Evolutionary conservation across 1,140 invertebrate species (phyloP).

Genomic region (Drosophila kikkawai): DNA sequence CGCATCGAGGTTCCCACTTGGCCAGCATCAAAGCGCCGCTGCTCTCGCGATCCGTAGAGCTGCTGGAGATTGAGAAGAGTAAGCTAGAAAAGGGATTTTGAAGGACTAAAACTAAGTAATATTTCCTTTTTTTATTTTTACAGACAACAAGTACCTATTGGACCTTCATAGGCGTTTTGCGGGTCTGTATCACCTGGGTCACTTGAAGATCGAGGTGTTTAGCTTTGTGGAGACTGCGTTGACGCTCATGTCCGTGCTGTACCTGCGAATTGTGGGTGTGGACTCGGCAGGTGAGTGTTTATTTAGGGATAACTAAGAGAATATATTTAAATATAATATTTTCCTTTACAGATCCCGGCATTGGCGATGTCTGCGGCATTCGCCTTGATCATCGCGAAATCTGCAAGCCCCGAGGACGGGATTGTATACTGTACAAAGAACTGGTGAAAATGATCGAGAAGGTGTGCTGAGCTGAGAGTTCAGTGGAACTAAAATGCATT

Average conservation of each 20-base stretch:
- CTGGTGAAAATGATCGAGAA: conserved; percentile 87
- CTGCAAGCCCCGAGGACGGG: conserved; percentile 89
- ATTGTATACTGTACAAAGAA: conserved; percentile 89
- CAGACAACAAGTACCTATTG: conserved; percentile 88
- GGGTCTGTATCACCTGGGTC: conserved; percentile 85
- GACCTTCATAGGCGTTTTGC: conserved; percentile 87
- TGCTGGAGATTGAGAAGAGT: conserved; percentile 88
- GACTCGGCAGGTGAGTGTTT: conserved; percentile 88
- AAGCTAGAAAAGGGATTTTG: conserved; percentile 41
- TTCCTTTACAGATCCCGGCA: conserved; percentile 87
- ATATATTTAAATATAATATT: not conserved
- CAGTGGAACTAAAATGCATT: conserved; percentile 20
- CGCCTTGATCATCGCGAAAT: conserved; percentile 90
- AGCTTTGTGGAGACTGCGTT: conserved; percentile 89
- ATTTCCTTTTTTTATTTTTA: conserved; percentile 21
- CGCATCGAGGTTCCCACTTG: conserved; percentile 89
- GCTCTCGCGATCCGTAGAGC: conserved; percentile 87
- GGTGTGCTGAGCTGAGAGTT: conserved; percentile 61
- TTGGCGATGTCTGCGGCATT: conserved; percentile 88
- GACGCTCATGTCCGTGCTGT: conserved; percentile 89
- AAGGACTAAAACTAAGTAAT: not conserved
- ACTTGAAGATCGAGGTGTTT: conserved; percentile 86
- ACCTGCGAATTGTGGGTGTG: conserved; percentile 88
- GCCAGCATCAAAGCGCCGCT: conserved; percentile 89
- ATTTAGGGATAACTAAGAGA: no score